Evolutionary conservation across 2,888 invertebrate genomes (phyloP), one percentile per base, ranked within the genome.

Genomic region (Malthinus flaveolus): DNA sequence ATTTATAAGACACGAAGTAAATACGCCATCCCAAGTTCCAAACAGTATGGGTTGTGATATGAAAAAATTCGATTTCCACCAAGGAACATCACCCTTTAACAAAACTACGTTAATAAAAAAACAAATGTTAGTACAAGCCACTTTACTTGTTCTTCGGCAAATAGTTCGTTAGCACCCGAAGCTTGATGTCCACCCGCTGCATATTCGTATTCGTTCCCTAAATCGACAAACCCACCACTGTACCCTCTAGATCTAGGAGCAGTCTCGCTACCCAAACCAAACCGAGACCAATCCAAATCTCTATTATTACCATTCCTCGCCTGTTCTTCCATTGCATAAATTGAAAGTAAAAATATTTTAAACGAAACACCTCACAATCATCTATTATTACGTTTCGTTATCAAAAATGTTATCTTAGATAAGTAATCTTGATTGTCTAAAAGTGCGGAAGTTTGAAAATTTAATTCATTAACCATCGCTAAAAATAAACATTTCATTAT

Each of bases 21-120:
- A 98, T 6, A 98, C 97, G 64, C 97, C 97, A 80, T 97, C 97
- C 94, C 95, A 97, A 1, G 96, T 95, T 9, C 97, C 97, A 82
- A 98, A 97, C 49, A 97, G 81, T 51, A 97, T 92, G 33, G 95
- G 96, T 78, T 97, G 94, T 32, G 95, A 94, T 79, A 97, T 90
- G 76, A 97, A 95, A 79, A 97, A 96, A 75, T 96, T 95, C 32
- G 95, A 90, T 79, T 95, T 93, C 95, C 95, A 97, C 96, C 96
- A 97, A 49, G 93, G 93, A 66, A 88, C 87, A 71, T 89, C 87
- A 66, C 87, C 89, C 90, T 60, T 34, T 7, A 48, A 58, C 37
- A 31, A n/a, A 6, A 39, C 1, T 35, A 1, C 10, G 13, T 15
- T 50, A 33, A 36, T 36, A 15, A 32, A 55, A n/a, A 1, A n/a